Evolutionary conservation across 2,113 vertebrate genomes (phyloP).

Genomic region (Asarcornis scutulata): DNA sequence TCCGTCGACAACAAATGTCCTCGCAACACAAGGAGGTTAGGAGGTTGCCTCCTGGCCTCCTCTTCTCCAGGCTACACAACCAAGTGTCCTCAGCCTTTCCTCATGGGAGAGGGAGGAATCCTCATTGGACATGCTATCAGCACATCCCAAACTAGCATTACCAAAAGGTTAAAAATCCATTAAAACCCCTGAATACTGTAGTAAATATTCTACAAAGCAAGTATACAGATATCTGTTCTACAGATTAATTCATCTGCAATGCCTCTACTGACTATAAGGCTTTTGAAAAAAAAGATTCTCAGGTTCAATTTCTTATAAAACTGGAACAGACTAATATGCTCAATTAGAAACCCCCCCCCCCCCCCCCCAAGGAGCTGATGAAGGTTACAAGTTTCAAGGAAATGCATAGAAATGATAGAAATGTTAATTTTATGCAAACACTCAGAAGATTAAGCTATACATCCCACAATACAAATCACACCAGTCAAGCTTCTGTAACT

Average conservation of each 20-base stretch:
- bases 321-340: background rate
- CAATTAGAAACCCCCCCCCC: background rate
- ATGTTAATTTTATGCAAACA: background rate
- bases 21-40: too few relatives aligned
- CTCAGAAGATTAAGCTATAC: background rate
- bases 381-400: background rate
- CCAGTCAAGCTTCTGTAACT: background rate
- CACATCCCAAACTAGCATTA: background rate
- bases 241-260: background rate
- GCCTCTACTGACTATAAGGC: background rate
- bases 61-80: background rate
- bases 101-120: background rate
- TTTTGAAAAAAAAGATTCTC: background rate
- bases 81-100: background rate
- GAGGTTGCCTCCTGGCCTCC: background rate
- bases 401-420: background rate
- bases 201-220: background rate
- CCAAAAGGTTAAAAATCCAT: background rate
- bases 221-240: background rate
- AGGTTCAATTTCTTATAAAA: background rate
- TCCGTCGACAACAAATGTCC: too few relatives aligned
- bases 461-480: background rate
- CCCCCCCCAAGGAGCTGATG: background rate
- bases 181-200: background rate
- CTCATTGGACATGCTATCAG: background rate